Evolutionary conservation across 2,113 vertebrate species (phyloP), one percentile per base, ranked within the genome.

Genomic region (Rhineura floridana): DNA sequence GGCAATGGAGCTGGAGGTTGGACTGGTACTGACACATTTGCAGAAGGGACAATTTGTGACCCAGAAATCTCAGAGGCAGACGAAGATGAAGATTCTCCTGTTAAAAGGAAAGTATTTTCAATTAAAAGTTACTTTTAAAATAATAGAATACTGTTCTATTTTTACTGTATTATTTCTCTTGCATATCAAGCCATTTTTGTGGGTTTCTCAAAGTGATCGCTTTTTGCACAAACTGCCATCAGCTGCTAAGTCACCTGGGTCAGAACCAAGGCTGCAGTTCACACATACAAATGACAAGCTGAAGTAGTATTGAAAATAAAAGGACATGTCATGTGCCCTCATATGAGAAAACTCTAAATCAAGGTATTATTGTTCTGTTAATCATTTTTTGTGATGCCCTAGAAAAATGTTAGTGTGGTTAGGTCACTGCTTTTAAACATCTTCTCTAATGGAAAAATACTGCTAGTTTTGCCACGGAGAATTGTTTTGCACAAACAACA

Each of bases 1-100:
- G 98, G 98, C 98, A 98, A 98, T 79, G 98, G 98, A 23, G 98
- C 97, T 8, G 98, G 98, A 48, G 98, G 98, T 88, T 98, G 96
- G 83, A 97, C 90, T 88, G 96, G 98, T 91, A 97, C 23, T 30
- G 94, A 93, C 62, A 98, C 95, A 88, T 96, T 98, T 92, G 97
- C 93, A 93, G 97, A 96, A 88, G 97, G 96, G 93, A 97, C 97
- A 52, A 89, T 75, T 4, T 95, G 96, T 62, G 95, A 87, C 87
- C 86, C 89, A 81, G 91, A 87, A 87, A 93, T 85, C 36, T 96
- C 97, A 0, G 95, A 91, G 39, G 67, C 94, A 84, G 96, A 93
- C 17, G 93, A 93, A 0, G 92, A 85, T 21, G 93, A 93, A 0
- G 92, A 85, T 62, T 95, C 97, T 90, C 88, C 96, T 86, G 84